phyloP scores from a whole-genome alignment of 1,140 invertebrate genomes.

The Conopomorpha cramerella region DNA sequence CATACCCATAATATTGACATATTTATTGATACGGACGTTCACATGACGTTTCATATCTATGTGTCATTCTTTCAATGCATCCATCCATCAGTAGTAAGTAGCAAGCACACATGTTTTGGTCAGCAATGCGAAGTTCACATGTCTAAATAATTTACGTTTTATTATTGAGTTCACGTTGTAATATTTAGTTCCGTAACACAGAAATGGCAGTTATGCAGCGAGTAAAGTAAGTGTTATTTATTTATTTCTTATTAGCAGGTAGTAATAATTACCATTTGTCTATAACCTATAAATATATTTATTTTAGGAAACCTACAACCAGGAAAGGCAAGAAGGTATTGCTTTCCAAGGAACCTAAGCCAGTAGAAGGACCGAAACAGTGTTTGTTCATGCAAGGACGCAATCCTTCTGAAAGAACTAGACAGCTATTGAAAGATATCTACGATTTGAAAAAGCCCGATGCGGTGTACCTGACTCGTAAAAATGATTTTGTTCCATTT shows the following conservation, averaged over 20 bases:
- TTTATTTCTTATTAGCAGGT: too few relatives aligned
- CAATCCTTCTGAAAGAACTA: conserved; percentile 78
- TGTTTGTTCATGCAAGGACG: conserved; percentile 85
- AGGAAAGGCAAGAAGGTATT: conserved; percentile 86
- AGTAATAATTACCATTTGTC: too few relatives aligned
- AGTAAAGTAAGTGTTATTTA: conserved; percentile 43
- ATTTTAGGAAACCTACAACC: conserved; percentile 84
- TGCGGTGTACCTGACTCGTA: conserved; percentile 74
- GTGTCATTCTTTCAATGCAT: too few relatives aligned
- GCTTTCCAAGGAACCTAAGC: conserved; percentile 80
- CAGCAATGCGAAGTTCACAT: too few relatives aligned
- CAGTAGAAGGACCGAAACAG: conserved; percentile 87
- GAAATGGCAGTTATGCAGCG: conserved; percentile 49
- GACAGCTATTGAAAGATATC: conserved; percentile 85
- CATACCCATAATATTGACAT: too few relatives aligned
- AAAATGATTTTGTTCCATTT: conserved; percentile 86
- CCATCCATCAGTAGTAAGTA: too few relatives aligned
- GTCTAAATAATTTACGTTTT: too few relatives aligned
- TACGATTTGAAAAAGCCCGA: conserved; percentile 87
- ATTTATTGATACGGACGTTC: too few relatives aligned
- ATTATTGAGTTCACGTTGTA: conserved; percentile 4
- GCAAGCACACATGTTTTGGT: too few relatives aligned
- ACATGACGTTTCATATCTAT: too few relatives aligned
- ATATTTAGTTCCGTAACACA: too few relatives aligned
- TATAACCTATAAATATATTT: too few relatives aligned